Evolutionary conservation across 2,888 invertebrate species (phyloP).

Genomic region (Cistogaster globosa): DNA sequence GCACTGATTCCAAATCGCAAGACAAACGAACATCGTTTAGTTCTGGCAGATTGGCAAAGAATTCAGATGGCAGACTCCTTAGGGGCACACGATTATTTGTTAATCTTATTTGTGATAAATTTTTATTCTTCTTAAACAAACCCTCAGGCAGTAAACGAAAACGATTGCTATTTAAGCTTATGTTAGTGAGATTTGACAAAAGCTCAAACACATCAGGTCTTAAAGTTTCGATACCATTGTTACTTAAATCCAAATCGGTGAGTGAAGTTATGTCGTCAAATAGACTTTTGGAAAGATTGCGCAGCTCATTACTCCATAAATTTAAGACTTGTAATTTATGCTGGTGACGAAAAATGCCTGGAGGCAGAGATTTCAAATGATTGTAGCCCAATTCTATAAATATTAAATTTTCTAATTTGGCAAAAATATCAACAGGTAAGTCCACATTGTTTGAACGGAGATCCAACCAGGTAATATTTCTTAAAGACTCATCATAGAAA

Average conservation of each 20-base stretch:
- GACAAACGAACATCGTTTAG: slow-evolving; percentile 85
- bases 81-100: slow-evolving; percentile 86
- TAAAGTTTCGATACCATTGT: slow-evolving; percentile 86
- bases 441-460: slow-evolving; percentile 86
- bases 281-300: slow-evolving; percentile 85
- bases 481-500: slow-evolving; percentile 84
- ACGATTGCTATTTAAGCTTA: slow-evolving; percentile 88
- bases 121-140: slow-evolving; percentile 85
- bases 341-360: slow-evolving; percentile 86
- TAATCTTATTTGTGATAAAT: slow-evolving; percentile 84
- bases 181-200: slow-evolving; percentile 85
- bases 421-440: slow-evolving; percentile 85
- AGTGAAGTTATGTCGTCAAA: slow-evolving; percentile 87
- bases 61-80: slow-evolving; percentile 84
- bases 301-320: slow-evolving; percentile 88
- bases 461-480: slow-evolving; percentile 86
- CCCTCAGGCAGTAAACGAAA: slow-evolving; percentile 86
- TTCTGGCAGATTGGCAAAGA: slow-evolving; percentile 86
- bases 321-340: slow-evolving; percentile 86
- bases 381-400: slow-evolving; percentile 88
- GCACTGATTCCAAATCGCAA: slow-evolving; percentile 85
- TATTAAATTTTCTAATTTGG: slow-evolving; percentile 84
- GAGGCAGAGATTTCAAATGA: slow-evolving; percentile 85
- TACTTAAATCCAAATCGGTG: slow-evolving; percentile 87
- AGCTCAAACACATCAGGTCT: slow-evolving; percentile 86